Conservation (phyloP, 2,113 vertebrate species). For the Chamaetylas fuelleborni region DNA sequence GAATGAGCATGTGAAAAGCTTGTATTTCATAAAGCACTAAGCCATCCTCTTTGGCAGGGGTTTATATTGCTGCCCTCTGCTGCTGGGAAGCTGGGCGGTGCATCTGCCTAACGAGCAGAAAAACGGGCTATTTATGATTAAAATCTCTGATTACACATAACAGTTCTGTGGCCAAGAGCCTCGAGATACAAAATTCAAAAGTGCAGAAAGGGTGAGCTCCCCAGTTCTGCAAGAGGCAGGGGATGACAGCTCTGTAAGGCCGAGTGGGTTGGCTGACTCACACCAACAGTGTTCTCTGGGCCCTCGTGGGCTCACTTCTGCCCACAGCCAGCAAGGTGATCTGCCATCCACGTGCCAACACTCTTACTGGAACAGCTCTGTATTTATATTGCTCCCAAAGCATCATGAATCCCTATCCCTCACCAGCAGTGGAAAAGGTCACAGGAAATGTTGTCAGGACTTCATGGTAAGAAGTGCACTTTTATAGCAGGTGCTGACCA, state of each 20-base stretch:
- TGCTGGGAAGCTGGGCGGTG: background rate
- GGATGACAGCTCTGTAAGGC: rapidly evolving
- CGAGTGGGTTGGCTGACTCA: background rate
- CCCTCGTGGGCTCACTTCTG: background rate
- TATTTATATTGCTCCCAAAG: background rate
- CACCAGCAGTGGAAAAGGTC: background rate
- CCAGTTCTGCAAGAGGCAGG: rapidly evolving
- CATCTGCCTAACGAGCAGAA: background rate
- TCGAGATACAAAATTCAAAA: rapidly evolving
- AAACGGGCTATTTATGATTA: background rate
- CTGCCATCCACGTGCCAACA: background rate
- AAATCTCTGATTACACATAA: background rate
- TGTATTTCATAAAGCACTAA: background rate
- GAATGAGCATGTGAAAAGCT: background rate
- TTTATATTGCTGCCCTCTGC: slow-evolving; percentile 19
- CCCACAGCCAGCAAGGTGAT: background rate
- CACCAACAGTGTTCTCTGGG: rapidly evolving
- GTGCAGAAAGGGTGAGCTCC: background rate
- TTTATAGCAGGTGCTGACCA: background rate
- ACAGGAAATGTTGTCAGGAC: background rate
- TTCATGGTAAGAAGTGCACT: background rate
- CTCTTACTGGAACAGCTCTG: background rate
- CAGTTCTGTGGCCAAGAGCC: background rate
- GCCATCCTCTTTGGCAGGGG: background rate
- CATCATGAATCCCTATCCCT: background rate